Conservation (phyloP, 2,113 vertebrate species). For the Sminthopsis crassicaudata region DNA sequence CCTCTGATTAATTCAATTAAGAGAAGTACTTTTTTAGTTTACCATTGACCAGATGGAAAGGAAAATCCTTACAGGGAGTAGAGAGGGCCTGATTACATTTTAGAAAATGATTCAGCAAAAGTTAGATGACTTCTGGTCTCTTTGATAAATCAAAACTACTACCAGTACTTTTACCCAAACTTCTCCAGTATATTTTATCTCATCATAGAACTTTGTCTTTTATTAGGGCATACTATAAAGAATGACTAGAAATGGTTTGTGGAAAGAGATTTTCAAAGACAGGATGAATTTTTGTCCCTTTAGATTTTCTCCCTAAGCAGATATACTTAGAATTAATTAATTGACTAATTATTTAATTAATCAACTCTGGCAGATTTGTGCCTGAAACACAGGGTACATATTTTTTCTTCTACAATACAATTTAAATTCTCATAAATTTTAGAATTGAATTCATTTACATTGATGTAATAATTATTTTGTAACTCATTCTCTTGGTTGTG, state of each 20-base stretch:
- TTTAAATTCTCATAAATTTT: neutral
- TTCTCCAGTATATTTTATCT: neutral
- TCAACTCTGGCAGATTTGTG: neutral
- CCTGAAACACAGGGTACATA: neutral
- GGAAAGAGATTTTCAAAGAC: neutral
- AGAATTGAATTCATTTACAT: neutral
- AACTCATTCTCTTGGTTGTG: neutral
- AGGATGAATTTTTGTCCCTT: neutral
- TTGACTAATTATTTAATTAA: neutral
- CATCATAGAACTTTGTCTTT: neutral
- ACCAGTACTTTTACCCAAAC: neutral
- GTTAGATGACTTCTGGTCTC: neutral
- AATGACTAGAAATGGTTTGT: neutral
- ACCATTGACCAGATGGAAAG: neutral
- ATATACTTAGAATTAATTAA: neutral
- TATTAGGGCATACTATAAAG: neutral
- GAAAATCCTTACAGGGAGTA: neutral
- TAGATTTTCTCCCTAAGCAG: constrained; percentile 3
- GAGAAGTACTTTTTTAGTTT: neutral
- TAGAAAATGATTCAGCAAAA: neutral
- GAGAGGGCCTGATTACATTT: neutral
- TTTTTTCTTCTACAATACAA: neutral
- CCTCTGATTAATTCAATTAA: neutral
- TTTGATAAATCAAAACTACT: neutral
- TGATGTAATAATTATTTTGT: neutral